phyloP scores from a whole-genome alignment of 2,113 vertebrate species.

The Burhinus bistriatus region DNA sequence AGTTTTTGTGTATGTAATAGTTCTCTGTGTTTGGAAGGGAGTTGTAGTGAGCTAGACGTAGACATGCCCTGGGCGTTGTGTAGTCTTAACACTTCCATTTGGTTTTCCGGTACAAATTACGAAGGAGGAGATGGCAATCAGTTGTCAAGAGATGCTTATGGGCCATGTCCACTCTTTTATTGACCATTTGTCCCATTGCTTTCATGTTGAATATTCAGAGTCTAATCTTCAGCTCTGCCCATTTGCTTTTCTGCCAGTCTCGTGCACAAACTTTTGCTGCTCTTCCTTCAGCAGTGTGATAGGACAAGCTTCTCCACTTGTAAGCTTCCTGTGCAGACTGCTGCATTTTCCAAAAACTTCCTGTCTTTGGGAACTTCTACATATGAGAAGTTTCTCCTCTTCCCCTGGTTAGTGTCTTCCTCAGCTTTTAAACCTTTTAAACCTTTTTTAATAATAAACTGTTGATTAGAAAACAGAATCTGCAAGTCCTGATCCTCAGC shows the following conservation, averaged over 20 bases:
- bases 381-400: not conserved
- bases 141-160: not conserved
- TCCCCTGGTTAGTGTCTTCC: not conserved
- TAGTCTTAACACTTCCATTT: fast-evolving
- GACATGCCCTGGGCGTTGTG: fast-evolving
- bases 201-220: not conserved
- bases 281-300: not conserved
- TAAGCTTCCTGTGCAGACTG: not conserved
- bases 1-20: fast-evolving
- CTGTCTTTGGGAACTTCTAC: not conserved
- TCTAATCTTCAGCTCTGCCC: not conserved
- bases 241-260: not conserved
- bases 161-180: fast-evolving
- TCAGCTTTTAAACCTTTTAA: not conserved
- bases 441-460: not conserved
- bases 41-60: too few species aligned
- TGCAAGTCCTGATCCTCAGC: not conserved
- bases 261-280: not conserved
- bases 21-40: not conserved
- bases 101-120: fast-evolving
- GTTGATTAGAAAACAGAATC: not conserved
- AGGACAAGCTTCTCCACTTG: not conserved
- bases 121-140: not conserved
- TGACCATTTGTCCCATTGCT: not conserved
- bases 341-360: not conserved